Evolutionary conservation across 2,797 vertebrate species (phyloP).

Genomic region (Brachymystax lenok): DNA sequence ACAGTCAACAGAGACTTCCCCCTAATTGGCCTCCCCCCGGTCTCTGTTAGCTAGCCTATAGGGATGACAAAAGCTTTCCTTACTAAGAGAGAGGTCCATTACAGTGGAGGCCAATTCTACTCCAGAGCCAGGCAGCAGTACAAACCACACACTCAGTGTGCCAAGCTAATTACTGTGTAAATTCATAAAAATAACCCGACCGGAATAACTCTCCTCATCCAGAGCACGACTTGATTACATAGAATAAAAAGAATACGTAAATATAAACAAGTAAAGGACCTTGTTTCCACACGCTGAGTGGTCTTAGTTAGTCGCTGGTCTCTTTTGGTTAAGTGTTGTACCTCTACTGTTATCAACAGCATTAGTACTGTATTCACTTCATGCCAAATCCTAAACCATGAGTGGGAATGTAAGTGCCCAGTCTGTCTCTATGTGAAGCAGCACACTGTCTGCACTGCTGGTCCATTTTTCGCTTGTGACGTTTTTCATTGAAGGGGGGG

Average conservation of each 20-base stretch:
- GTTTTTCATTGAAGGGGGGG: conserved; percentile 26
- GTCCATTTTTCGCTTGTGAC: conserved; percentile 23
- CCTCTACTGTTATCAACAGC: conserved; percentile 50
- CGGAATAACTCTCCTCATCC: conserved; percentile 67
- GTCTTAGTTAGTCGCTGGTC: conserved; percentile 34
- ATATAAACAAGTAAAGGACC: conserved; percentile 65
- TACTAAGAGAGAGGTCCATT: conserved; percentile 18
- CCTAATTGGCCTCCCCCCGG: not conserved
- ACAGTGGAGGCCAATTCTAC: conserved; percentile 63
- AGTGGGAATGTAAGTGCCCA: too few relatives aligned
- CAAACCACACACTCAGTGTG: conserved; percentile 75
- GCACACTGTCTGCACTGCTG: not conserved
- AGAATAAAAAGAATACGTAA: conserved; percentile 71
- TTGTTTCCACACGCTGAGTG: conserved; percentile 57
- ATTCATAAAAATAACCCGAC: conserved; percentile 83
- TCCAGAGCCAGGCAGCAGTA: conserved; percentile 53
- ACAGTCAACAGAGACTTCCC: too few relatives aligned
- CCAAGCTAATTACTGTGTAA: conserved; percentile 80
- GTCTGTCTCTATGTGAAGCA: conserved; percentile 5
- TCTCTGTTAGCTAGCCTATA: not conserved
- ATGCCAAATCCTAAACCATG: too few relatives aligned
- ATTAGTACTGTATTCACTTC: conserved; percentile 34
- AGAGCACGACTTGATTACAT: conserved; percentile 73
- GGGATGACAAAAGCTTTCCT: not conserved
- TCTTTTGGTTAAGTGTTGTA: conserved; percentile 59